A percentile compares a stretch with the other conserved stretches of the same genome.
These are phyloP conservation scores for Amphiprion ocellaris DNA, from an alignment of 2,113 vertebrate species.

Conservation along the genomic window DNA sequence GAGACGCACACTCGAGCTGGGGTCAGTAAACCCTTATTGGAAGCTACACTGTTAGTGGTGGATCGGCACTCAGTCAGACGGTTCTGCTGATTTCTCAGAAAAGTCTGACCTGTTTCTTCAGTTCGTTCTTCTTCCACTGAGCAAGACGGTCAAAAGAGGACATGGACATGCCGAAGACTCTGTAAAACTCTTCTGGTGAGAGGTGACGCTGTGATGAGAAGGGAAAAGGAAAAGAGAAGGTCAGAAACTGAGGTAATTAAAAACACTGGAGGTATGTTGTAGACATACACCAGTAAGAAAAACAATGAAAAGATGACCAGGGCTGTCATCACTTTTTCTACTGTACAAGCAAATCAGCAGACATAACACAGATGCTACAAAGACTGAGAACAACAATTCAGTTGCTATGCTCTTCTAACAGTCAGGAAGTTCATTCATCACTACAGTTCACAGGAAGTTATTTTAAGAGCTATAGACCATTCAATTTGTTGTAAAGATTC, in stretches of 20 bases:
- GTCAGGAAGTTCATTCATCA: too few species aligned
- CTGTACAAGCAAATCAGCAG: neutral
- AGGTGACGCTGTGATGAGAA: conserved; percentile 89
- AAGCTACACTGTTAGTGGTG: neutral
- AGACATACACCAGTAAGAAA: neutral
- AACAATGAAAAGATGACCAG: neutral
- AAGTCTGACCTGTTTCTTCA: conserved; percentile 96
- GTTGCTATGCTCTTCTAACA: too few species aligned
- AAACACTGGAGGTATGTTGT: neutral
- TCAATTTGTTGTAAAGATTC: too few species aligned
- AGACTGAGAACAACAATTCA: neutral
- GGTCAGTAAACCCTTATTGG: conserved; percentile 3
- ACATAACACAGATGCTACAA: too few species aligned
- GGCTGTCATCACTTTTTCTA: neutral
- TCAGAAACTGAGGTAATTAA: neutral
- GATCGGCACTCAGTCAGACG: neutral
- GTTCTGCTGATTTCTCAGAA: conserved; percentile 83
- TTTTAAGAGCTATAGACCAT: neutral
- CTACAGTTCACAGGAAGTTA: too few species aligned
- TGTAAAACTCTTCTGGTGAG: conserved; percentile 95
- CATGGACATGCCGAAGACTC: conserved; percentile 95
- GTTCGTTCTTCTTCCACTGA: conserved; percentile 96
- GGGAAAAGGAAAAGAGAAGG: neutral
- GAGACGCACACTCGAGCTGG: neutral
- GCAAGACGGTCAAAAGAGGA: conserved; percentile 94